These are phyloP conservation scores for Spicauda simplicius DNA, from an alignment of 2,888 invertebrate genomes.

Conservation along the genomic window DNA sequence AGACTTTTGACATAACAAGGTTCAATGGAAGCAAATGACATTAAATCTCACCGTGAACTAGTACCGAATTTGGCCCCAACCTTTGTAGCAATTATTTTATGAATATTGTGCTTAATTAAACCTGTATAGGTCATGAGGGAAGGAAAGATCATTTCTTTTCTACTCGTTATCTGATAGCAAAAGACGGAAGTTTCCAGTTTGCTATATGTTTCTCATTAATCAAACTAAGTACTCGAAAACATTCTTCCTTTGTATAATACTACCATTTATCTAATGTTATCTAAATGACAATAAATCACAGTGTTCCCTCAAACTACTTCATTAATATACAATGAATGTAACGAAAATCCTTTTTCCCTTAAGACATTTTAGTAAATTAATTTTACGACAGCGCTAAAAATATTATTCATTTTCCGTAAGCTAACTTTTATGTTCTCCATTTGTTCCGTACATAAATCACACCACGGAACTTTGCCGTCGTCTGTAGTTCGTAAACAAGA, in stretches of 20 bases:
- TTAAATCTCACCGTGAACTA: conserved; percentile 35
- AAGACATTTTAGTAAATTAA: conserved; percentile 2
- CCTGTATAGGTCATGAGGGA: not conserved
- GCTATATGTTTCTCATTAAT: no score
- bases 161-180: no score
- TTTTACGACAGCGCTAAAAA: conserved; percentile 1
- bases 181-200: no score
- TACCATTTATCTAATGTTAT: no score
- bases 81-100: conserved; percentile 21
- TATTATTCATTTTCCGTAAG: conserved; percentile 12
- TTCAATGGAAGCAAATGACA: conserved; percentile 60
- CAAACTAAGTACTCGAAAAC: no score
- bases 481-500: conserved; percentile 42
- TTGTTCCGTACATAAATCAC: conserved; percentile 37
- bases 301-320: no score
- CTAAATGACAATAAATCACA: no score
- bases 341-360: not conserved
- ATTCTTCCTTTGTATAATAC: no score
- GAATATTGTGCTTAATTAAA: not conserved
- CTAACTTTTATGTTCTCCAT: conserved; percentile 8
- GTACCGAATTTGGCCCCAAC: conserved; percentile 35
- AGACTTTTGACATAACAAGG: conserved; percentile 46
- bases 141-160: not conserved
- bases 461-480: conserved; percentile 33
- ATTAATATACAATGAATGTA: not conserved